Evolutionary conservation across 1,140 invertebrate species (phyloP).

Genomic region (Stegodyphus dumicola): DNA sequence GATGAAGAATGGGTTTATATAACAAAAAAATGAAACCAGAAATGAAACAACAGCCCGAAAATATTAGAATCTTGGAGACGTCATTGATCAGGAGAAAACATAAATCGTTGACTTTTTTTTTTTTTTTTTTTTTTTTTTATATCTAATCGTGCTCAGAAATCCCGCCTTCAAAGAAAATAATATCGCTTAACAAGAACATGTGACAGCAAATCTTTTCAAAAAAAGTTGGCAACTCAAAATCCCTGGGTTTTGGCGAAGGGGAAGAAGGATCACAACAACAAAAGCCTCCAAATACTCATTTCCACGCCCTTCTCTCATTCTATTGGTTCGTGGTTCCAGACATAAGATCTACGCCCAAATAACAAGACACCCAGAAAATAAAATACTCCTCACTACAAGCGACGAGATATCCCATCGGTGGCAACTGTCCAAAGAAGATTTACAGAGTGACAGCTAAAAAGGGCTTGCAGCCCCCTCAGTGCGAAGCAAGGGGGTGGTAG

Average conservation of each 20-base stretch:
- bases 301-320: too few species aligned
- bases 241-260: constrained; percentile 5
- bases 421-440: constrained; percentile 35
- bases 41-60: too few species aligned
- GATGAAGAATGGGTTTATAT: too few species aligned
- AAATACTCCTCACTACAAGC: background rate
- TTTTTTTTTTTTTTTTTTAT: too few species aligned
- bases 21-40: too few species aligned
- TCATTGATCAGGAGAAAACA: too few species aligned
- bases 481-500: background rate
- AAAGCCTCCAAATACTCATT: constrained; percentile 5
- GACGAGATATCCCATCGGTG: background rate
- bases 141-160: too few species aligned
- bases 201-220: background rate
- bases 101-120: too few species aligned
- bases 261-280: constrained; percentile 18
- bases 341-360: background rate
- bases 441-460: constrained; percentile 20
- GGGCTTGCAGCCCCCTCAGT: background rate
- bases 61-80: too few species aligned
- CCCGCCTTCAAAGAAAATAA: too few species aligned
- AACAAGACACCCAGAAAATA: background rate
- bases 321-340: too few species aligned
- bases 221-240: background rate
- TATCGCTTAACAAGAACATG: background rate